Conservation (phyloP, 2,888 invertebrate species). For the Geophilus truncorum region DNA sequence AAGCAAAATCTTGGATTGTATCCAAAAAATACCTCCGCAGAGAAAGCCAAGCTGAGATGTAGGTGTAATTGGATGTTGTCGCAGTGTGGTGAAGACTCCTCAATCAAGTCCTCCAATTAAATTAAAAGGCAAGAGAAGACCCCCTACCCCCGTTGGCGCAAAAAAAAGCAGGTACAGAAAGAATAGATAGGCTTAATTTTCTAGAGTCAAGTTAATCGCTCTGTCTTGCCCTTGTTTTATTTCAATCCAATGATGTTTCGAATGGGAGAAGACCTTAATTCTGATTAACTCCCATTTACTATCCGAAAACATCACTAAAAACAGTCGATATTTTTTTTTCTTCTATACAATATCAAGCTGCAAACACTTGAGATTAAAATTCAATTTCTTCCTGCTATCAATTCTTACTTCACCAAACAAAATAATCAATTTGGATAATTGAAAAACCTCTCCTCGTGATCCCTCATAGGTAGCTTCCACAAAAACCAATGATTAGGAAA, state of each 20-base stretch:
- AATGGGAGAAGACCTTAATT: not conserved
- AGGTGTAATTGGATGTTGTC: conserved; percentile 27
- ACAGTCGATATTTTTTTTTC: not conserved
- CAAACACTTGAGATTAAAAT: not conserved
- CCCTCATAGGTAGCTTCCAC: not conserved
- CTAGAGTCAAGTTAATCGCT: conserved; percentile 13
- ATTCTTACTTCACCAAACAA: not conserved
- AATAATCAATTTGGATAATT: not conserved
- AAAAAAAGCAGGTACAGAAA: conserved; percentile 7
- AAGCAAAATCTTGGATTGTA: conserved; percentile 21
- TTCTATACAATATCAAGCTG: not conserved
- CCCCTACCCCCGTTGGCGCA: not conserved
- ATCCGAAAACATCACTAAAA: conserved; percentile 9
- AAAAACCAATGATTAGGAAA: not conserved
- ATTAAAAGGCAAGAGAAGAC: conserved; percentile 24
- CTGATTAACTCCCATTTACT: conserved; percentile 21
- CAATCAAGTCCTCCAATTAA: conserved; percentile 27
- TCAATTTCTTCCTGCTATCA: not conserved
- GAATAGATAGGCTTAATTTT: conserved; percentile 25
- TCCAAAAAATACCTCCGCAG: conserved; percentile 18
- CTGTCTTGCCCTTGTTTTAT: conserved; percentile 21
- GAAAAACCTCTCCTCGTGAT: not conserved
- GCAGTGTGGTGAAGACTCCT: conserved; percentile 27
- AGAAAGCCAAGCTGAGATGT: conserved; percentile 18
- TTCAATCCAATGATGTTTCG: conserved; percentile 10